A percentile compares a stretch with the other conserved stretches of the same genome.
Evolutionary conservation across 2,888 invertebrate genomes (phyloP).

Genomic region (Phytoseiulus persimilis): DNA sequence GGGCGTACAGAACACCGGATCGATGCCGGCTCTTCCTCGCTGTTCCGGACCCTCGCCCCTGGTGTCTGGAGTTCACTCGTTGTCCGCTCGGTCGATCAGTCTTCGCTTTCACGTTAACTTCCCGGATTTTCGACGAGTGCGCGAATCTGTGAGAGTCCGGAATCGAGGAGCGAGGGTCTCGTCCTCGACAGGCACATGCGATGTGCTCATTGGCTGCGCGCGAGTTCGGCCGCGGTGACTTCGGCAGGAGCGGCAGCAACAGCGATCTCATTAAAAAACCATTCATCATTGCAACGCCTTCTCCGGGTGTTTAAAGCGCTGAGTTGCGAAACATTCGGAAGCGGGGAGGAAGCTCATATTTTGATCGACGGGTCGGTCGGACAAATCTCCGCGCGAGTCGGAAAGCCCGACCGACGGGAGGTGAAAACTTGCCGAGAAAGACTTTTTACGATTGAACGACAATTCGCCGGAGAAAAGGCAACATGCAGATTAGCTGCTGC

Average conservation of each 20-base stretch:
- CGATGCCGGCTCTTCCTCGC: too few species aligned
- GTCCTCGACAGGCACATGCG: neutral
- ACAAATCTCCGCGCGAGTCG: neutral
- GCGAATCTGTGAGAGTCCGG: too few species aligned
- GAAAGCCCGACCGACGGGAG: neutral
- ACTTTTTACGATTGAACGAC: neutral
- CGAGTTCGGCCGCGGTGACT: neutral
- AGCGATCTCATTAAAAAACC: neutral
- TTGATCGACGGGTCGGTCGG: neutral
- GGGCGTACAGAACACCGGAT: too few species aligned
- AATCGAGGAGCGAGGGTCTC: neutral
- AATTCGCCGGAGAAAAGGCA: neutral
- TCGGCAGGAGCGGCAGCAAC: neutral
- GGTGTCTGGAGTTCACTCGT: too few species aligned
- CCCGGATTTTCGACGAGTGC: too few species aligned
- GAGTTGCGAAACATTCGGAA: neutral
- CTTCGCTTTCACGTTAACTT: too few species aligned
- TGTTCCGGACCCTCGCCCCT: too few species aligned
- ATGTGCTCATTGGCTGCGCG: neutral
- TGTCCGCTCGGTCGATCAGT: too few species aligned
- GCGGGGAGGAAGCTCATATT: neutral
- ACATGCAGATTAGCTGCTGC: neutral
- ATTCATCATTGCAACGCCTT: conserved; percentile 5
- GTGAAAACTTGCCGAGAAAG: neutral
- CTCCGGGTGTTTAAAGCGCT: neutral